Conservation (phyloP, 2,888 invertebrate genomes). For the Anthrax anthrax region DNA sequence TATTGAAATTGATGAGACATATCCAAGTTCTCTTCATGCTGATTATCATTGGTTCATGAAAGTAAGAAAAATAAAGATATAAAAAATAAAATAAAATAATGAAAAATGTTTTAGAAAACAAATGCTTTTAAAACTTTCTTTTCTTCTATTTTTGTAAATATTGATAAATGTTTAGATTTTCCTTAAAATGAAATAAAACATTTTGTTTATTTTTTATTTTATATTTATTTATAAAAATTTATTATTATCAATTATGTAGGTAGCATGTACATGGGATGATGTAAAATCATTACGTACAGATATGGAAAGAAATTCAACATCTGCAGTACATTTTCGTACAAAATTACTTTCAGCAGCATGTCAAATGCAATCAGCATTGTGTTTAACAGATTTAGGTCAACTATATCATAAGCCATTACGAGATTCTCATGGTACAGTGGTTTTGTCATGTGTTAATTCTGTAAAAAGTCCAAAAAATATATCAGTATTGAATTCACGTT, state of each 20-base stretch:
- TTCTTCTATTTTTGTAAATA: no score
- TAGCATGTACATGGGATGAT: constrained; percentile 95
- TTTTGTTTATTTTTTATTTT: neutral
- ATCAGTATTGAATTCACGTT: constrained; percentile 79
- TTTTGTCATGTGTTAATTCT: constrained; percentile 71
- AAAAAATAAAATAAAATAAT: no score
- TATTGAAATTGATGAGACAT: constrained; percentile 92
- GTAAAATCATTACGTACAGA: constrained; percentile 81
- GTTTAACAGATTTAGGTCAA: constrained; percentile 88
- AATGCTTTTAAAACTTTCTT: no score
- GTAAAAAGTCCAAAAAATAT: constrained; percentile 58
- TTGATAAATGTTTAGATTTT: no score
- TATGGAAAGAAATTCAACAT: constrained; percentile 86
- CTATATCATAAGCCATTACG: constrained; percentile 81
- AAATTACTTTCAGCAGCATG: constrained; percentile 85
- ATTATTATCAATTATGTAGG: constrained; percentile 35
- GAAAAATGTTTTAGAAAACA: neutral
- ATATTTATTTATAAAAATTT: neutral
- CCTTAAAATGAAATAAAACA: no score
- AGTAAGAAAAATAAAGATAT: no score
- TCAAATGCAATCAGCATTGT: constrained; percentile 83
- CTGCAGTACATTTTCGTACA: constrained; percentile 80
- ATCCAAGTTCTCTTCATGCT: constrained; percentile 76
- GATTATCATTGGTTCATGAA: constrained; percentile 99
- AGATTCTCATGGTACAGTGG: constrained; percentile 80